Evolutionary conservation across 1,140 invertebrate species (phyloP).

Genomic region (Cotesia vestalis): DNA sequence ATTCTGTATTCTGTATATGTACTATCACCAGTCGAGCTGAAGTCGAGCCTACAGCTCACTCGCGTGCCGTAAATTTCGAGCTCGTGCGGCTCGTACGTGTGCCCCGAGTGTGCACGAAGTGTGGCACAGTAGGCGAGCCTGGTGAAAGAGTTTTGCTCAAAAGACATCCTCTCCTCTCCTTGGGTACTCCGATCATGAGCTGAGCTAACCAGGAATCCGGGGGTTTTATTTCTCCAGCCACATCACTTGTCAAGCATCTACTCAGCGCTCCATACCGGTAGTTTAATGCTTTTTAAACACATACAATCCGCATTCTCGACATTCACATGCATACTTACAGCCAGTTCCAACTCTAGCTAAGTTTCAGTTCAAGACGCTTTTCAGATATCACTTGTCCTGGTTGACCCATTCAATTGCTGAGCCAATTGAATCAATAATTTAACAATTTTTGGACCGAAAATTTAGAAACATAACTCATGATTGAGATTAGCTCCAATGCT

Average conservation of each 20-base stretch:
- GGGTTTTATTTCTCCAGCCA: slow-evolving; percentile 20
- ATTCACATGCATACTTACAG: no score
- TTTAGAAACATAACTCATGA: no score
- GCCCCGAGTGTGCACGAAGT: slow-evolving; percentile 53
- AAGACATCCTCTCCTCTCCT: not conserved
- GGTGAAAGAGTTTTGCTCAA: slow-evolving; percentile 25
- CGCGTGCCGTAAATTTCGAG: slow-evolving; percentile 65
- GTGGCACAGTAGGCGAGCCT: slow-evolving; percentile 47
- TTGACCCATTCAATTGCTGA: no score
- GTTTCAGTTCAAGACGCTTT: no score
- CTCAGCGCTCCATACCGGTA: not conserved
- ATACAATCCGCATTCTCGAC: no score
- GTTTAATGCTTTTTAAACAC: slow-evolving; percentile 5
- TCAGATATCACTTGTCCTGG: no score
- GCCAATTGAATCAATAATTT: no score
- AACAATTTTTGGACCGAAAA: no score
- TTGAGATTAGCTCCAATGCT: no score
- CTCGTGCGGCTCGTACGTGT: slow-evolving; percentile 62
- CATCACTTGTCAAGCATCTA: slow-evolving; percentile 5
- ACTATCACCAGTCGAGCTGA: no score
- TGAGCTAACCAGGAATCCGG: slow-evolving; percentile 27
- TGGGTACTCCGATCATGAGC: no score
- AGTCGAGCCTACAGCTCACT: slow-evolving; percentile 38
- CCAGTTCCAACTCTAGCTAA: no score
- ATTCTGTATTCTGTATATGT: not conserved